A percentile compares a stretch with the other conserved stretches of the same genome.
These are phyloP conservation scores for Oconnorella tubifera DNA, from an alignment of 2,888 invertebrate species.

Conservation along the genomic window DNA sequence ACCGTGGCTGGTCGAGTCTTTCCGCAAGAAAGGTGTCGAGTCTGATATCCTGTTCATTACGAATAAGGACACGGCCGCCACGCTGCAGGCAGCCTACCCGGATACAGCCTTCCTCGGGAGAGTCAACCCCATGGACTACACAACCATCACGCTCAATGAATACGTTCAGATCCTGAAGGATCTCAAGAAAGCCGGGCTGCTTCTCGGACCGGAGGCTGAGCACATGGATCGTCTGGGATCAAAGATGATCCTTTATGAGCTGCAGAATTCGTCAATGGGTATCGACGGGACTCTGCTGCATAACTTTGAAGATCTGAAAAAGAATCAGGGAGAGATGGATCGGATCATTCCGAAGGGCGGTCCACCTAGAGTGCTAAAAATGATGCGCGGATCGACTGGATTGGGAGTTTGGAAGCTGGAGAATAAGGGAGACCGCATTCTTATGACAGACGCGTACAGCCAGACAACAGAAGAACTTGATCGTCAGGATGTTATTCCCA, in stretches of 20 bases:
- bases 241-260: constrained; percentile 31
- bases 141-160: constrained; percentile 23
- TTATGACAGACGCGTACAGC: constrained; percentile 31
- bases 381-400: constrained; percentile 32
- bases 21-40: constrained; percentile 28
- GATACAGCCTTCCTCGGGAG: constrained; percentile 29
- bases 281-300: constrained; percentile 24
- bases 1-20: constrained; percentile 29
- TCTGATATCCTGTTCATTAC: constrained; percentile 27
- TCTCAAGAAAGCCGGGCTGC: constrained; percentile 22
- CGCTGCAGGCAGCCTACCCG: constrained; percentile 22
- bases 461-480: constrained; percentile 26
- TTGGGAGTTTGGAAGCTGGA: constrained; percentile 26
- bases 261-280: constrained; percentile 30
- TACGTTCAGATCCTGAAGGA: constrained; percentile 28
- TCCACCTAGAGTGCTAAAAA: constrained; percentile 30
- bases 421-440: constrained; percentile 25
- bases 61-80: constrained; percentile 24
- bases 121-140: constrained; percentile 32
- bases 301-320: constrained; percentile 22
- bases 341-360: constrained; percentile 29
- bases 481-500: constrained; percentile 27
- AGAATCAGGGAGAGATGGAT: constrained; percentile 28
- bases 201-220: constrained; percentile 27
- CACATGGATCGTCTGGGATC: constrained; percentile 31